Base-by-base conservation (phyloP, 2,888 invertebrate genomes). In the Lycaena phlaeas region DNA sequence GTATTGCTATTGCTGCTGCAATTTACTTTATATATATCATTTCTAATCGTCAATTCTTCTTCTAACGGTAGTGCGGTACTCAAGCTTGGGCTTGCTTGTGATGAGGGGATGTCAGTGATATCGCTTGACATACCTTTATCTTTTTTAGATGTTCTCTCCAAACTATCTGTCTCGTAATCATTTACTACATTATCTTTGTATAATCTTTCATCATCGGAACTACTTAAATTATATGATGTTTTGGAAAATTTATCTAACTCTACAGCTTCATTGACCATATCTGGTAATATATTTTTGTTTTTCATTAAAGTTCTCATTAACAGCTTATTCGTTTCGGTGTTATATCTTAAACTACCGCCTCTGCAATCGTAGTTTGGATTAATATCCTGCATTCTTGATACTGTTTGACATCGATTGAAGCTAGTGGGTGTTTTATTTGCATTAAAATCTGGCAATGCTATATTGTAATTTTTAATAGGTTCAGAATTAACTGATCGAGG, bases 21-120 rank as follows among this genome's bases (percentile, higher is more conserved):
- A 50, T 85, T 75, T 4, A 84, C 77, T 64, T 90, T 89, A 48
- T 92, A 90, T 2, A 93, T 87, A 2, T 91, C 91, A 59, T 93
- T 92, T 53, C 88, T 86, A 85, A 93, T 92, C 14, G 92, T 93
- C 50, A 93, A 75, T 66, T 93, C 93, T 77, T 93, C 93, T 59
- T 93, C 92, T 62, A 93, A 78, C 0, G 93, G 93, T 40, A 93
- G 65, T 1, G 92, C 92, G 2, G 88, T 87, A 50, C 92, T 92
- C 42, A 92, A 66, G 48, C 90, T 90, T 2, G 92, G 92, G 56
- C 92, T 92, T 0, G 92, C 88, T 55, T 92, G 92, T 4, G 89
- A 88, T 11, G 88, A 88, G 0, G 90, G 86, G 3, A 89, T 68
- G 51, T 91, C 91, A 1, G 86, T 85, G 56, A 87, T 89, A 42